Conservation (phyloP, 35 echinoderm and acorn worm genomes). For the Lytechinus variegatus region DNA sequence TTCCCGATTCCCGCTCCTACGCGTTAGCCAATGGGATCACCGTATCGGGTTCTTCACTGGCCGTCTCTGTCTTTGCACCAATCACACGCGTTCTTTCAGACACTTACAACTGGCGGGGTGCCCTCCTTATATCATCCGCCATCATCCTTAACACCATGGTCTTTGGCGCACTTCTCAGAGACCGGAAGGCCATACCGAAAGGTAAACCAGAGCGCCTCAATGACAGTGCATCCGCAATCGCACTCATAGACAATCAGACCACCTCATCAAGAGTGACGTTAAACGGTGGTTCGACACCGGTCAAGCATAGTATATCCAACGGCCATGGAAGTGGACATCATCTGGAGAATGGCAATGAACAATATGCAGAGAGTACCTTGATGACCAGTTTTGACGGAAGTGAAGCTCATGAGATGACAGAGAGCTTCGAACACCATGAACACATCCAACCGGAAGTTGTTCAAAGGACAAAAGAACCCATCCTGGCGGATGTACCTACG, state of each 20-base stretch:
- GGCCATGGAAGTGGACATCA: neutral
- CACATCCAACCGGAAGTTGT: neutral
- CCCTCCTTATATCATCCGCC: slow-evolving; percentile 36
- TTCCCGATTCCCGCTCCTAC: slow-evolving; percentile 11
- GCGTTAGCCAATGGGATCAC: slow-evolving; percentile 48
- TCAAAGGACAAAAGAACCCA: slow-evolving; percentile 17
- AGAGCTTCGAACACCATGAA: neutral
- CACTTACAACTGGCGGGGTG: slow-evolving; percentile 31
- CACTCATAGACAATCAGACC: neutral
- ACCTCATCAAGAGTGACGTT: neutral
- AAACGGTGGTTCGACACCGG: neutral
- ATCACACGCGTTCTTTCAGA: slow-evolving; percentile 13
- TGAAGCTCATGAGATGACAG: neutral
- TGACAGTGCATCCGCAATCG: slow-evolving; percentile 17
- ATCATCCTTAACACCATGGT: slow-evolving; percentile 47
- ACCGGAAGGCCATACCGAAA: slow-evolving; percentile 26
- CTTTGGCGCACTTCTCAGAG: neutral
- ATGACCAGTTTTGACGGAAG: slow-evolving; percentile 21
- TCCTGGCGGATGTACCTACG: neutral
- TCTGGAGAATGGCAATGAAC: neutral
- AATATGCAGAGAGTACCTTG: slow-evolving; percentile 14
- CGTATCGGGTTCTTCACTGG: slow-evolving; percentile 34
- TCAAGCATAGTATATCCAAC: neutral
- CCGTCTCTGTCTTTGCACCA: slow-evolving; percentile 43
- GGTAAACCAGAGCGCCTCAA: neutral